Base-by-base conservation (phyloP, 2,113 vertebrate species). In the Dromas ardeola region DNA sequence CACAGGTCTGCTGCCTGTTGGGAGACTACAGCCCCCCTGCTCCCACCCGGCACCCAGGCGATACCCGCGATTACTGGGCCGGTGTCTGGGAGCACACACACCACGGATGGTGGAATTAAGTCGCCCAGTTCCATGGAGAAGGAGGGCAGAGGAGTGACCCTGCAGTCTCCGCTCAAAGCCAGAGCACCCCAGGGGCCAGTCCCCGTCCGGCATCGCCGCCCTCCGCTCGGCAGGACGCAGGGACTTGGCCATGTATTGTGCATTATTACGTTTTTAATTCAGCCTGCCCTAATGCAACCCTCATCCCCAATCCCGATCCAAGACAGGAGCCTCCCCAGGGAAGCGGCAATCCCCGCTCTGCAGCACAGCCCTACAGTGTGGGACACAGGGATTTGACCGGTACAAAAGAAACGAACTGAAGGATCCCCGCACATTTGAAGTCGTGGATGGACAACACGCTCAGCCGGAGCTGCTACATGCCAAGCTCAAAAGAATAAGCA, bases 401-500 rank as follows among this genome's bases (percentile, higher is more conserved):
- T 4, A 53, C 13, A 8, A 18, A 32, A 36, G 9, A n/a, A 29
- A 27, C 10, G 12, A 69, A 38, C 3, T 0, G 15, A 53, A 2
- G 6, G 32, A 82, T 5, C 19, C 27, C 0, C 1, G 55, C n/a
- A 27, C 1, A 0, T 25, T 6, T 5, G 32, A 26, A 53, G 43
- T 58, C 0, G 0, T 0, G 2, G 56, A 49, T 3, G 25, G 56
- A 34, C 7, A 43, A 15, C 49, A 29, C 1, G 0, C 26, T 26
- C 72, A 55, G n/a, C 40, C 32, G 26, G 34, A 92, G 72, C 53
- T 69, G 62, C 71, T 32, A 5, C 10, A 5, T 10, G 22, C 49
- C 65, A 42, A 78, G 63, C 30, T 49, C 67, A 21, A 30, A 36
- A 71, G 81, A 21, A 76, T 0, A 6, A 69, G 23, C 16, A 69